These are phyloP conservation scores for Clusia tigrina DNA, from an alignment of 2,888 invertebrate genomes.

Conservation along the genomic window DNA sequence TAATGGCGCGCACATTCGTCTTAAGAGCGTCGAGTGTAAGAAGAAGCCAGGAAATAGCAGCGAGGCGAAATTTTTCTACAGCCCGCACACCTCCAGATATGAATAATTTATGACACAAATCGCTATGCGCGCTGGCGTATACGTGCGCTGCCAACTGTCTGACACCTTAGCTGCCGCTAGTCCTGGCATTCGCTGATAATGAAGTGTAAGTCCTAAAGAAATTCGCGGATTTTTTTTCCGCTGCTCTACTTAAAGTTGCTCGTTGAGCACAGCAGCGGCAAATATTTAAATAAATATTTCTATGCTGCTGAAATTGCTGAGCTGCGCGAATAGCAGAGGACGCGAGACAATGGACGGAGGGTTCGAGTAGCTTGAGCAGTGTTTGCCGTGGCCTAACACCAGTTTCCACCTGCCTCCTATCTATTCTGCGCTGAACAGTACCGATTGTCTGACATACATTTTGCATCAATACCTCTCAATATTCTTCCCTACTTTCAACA, in stretches of 20 bases:
- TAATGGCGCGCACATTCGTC: constrained; percentile 19
- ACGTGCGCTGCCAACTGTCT: neutral
- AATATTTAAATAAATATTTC: constrained; percentile 27
- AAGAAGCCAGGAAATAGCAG: neutral
- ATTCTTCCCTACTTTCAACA: no score
- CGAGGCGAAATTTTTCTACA: neutral
- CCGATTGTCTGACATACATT: no score
- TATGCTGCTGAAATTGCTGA: constrained; percentile 16
- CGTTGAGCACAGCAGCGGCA: neutral
- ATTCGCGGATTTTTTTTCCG: neutral
- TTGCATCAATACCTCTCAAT: no score
- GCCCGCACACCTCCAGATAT: constrained; percentile 32
- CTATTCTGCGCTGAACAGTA: no score
- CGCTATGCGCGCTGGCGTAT: constrained; percentile 17
- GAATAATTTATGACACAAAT: constrained; percentile 39
- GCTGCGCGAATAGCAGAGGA: neutral
- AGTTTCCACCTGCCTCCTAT: no score
- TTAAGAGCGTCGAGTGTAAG: neutral
- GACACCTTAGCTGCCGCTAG: neutral
- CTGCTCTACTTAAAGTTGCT: neutral
- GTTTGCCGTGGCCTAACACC: no score
- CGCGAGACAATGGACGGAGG: no score
- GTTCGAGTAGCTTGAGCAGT: no score
- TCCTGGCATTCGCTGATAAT: constrained; percentile 15
- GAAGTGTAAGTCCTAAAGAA: constrained; percentile 15